These are phyloP conservation scores for Psittacula derbiana DNA, from an alignment of 2,797 vertebrate species.

Conservation along the genomic window DNA sequence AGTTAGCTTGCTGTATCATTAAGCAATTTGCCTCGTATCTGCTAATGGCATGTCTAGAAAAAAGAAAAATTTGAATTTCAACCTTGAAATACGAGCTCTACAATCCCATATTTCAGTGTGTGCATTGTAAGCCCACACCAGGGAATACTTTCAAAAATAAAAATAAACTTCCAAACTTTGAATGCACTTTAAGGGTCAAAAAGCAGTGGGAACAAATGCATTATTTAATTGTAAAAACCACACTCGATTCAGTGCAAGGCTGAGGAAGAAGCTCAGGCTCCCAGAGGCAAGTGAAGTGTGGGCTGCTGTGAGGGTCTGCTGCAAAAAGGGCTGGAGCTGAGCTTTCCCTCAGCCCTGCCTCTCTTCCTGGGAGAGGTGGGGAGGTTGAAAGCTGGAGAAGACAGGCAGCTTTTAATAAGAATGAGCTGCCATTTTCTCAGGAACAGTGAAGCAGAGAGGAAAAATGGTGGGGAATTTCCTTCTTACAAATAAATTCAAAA, in stretches of 20 bases:
- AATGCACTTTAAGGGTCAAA: constrained; percentile 29
- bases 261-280: constrained; percentile 1
- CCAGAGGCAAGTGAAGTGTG: constrained; percentile 8
- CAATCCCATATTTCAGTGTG: background rate
- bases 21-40: background rate
- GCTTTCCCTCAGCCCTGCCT: background rate
- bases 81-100: constrained; percentile 5
- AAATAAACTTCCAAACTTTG: constrained; percentile 36
- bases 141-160: constrained; percentile 7
- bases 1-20: background rate
- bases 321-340: background rate
- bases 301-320: background rate
- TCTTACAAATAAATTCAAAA: constrained; percentile 1
- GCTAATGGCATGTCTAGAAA: background rate
- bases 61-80: constrained; percentile 21
- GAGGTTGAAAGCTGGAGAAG: background rate
- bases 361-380: background rate
- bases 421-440: background rate
- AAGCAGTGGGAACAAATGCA: constrained; percentile 20
- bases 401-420: background rate
- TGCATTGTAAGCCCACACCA: background rate
- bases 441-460: background rate
- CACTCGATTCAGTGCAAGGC: background rate
- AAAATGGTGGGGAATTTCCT: background rate
- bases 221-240: background rate